phyloP scores from a whole-genome alignment of 2,113 vertebrate genomes.

The Hystrix brachyura region DNA sequence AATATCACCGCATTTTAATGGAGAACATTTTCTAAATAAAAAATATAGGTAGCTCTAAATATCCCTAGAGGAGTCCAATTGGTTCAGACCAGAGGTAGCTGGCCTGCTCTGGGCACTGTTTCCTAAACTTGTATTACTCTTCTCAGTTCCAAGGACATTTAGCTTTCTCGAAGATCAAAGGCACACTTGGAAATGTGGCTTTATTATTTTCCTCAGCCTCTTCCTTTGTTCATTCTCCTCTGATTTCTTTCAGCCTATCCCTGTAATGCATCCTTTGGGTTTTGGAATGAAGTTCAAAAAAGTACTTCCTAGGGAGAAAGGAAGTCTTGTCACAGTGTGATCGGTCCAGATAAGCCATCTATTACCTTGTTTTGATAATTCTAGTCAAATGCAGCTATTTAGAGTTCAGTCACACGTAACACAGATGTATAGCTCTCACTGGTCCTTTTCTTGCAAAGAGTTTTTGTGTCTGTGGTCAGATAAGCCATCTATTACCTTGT shows the following conservation, averaged over 20 bases:
- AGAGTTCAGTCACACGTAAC: neutral
- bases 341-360: neutral
- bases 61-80: neutral
- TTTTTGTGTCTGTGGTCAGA: no score
- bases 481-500: conserved; percentile 29
- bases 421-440: neutral
- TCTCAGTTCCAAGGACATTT: conserved; percentile 1
- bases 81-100: neutral
- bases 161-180: conserved; percentile 51
- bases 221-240: neutral
- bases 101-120: neutral
- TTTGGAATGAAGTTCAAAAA: conserved; percentile 14
- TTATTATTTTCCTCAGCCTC: neutral
- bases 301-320: neutral
- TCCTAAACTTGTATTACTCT: neutral
- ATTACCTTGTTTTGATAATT: conserved; percentile 57
- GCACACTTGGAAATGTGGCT: neutral
- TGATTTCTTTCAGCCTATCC: neutral
- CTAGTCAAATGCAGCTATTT: conserved; percentile 10
- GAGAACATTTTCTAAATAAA: neutral
- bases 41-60: neutral
- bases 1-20: neutral
- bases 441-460: no score
- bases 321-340: conserved; percentile 15
- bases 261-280: neutral